Conservation (phyloP, 2,113 vertebrate species). For the Megaleporinus macrocephalus region DNA sequence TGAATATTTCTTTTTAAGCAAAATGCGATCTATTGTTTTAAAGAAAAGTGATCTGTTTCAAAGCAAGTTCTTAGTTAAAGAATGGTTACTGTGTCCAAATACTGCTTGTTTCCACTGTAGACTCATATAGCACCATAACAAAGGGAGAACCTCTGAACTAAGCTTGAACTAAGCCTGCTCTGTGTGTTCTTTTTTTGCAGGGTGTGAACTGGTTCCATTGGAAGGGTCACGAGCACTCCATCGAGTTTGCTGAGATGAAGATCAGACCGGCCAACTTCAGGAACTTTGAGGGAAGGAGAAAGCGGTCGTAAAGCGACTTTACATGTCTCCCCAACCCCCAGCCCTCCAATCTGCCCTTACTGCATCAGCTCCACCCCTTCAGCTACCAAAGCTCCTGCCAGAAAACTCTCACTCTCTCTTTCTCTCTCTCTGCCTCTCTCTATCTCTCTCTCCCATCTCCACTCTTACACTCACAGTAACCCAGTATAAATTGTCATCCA, state of each 20-base stretch:
- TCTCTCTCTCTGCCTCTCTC: not conserved
- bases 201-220: conserved; percentile 99
- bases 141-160: not conserved
- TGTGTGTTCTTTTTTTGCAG: conserved; percentile 64
- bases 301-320: conserved; percentile 81
- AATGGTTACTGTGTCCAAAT: too few species aligned
- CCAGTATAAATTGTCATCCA: conserved; percentile 7
- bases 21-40: too few species aligned
- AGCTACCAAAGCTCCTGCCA: conserved; percentile 80
- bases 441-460: not conserved
- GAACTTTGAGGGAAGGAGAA: conserved; percentile 93
- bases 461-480: conserved; percentile 12
- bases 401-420: conserved; percentile 52
- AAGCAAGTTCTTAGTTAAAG: too few species aligned
- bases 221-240: conserved; percentile 96
- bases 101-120: too few species aligned
- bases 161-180: not conserved
- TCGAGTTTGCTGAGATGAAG: conserved; percentile 98
- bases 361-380: conserved; percentile 58
- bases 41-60: too few species aligned
- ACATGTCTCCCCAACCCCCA: conserved; percentile 37
- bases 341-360: conserved; percentile 40
- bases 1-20: too few species aligned
- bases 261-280: conserved; percentile 93
- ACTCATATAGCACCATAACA: not conserved